phyloP scores from a whole-genome alignment of 2,113 vertebrate genomes.

The Otus sunia region DNA sequence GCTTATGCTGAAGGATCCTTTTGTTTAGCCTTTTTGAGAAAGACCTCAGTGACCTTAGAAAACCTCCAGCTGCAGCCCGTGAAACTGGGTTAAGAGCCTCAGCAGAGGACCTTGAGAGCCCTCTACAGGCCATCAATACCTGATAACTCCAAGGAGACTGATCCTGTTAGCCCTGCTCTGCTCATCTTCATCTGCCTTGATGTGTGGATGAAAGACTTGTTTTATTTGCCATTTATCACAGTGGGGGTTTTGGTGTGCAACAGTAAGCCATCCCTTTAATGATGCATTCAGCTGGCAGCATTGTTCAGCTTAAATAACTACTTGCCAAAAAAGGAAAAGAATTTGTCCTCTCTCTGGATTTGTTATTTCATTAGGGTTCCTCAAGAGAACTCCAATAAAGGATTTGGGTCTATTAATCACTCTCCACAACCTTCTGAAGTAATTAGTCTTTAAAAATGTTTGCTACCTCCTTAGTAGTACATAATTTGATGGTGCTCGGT shows the following conservation, averaged over 20 bases:
- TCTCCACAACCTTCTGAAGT: slow-evolving; percentile 30
- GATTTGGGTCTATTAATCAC: slow-evolving; percentile 61
- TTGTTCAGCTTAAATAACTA: slow-evolving; percentile 35
- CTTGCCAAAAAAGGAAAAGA: slow-evolving; percentile 64
- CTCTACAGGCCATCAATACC: slow-evolving; percentile 72
- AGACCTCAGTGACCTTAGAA: slow-evolving; percentile 86
- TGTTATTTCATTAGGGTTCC: slow-evolving; percentile 60
- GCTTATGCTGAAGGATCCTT: slow-evolving; percentile 73
- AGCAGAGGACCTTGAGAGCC: slow-evolving; percentile 73
- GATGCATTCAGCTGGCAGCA: slow-evolving; percentile 49
- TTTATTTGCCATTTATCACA: slow-evolving; percentile 64
- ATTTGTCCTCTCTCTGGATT: slow-evolving; percentile 55
- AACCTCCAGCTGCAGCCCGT: slow-evolving; percentile 78
- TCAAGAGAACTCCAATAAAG: slow-evolving; percentile 57
- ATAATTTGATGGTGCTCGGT: not conserved
- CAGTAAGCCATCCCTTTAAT: slow-evolving; percentile 29
- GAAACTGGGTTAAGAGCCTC: slow-evolving; percentile 48
- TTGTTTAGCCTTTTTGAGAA: slow-evolving; percentile 76
- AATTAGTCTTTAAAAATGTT: slow-evolving; percentile 57
- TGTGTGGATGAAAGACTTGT: slow-evolving; percentile 6
- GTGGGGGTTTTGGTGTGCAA: slow-evolving; percentile 11
- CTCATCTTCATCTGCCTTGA: slow-evolving; percentile 25
- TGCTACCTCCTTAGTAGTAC: slow-evolving; percentile 17
- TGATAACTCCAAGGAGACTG: not conserved
- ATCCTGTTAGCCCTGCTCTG: not conserved